Percentiles rank a stretch among this genome's conserved stretches.
These are phyloP conservation scores for Actinopyga echinites DNA, from an alignment of 53 echinoderm and acorn worm genomes.

Conservation along the genomic window DNA sequence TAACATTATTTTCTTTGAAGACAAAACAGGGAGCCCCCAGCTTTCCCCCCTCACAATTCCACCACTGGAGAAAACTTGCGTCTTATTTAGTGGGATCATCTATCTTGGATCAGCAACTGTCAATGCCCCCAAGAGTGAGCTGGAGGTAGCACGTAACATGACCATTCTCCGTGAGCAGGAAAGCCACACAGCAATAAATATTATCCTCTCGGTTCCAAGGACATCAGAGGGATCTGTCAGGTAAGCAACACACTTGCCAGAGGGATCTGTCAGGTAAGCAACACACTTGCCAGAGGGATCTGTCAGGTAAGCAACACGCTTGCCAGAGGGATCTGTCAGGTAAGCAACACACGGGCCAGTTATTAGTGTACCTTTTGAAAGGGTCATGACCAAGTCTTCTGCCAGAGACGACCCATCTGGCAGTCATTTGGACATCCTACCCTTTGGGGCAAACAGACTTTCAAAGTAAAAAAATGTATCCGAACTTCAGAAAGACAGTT, in stretches of 20 bases:
- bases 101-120: slow-evolving; percentile 96
- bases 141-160: slow-evolving; percentile 90
- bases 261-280: no score
- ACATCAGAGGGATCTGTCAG: slow-evolving; percentile 92
- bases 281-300: no score
- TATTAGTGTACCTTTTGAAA: background rate
- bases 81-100: slow-evolving; percentile 92
- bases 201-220: slow-evolving; percentile 89
- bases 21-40: background rate
- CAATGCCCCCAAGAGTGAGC: slow-evolving; percentile 92
- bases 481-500: no score
- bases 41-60: slow-evolving; percentile 41
- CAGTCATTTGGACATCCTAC: background rate
- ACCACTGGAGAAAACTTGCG: slow-evolving; percentile 84
- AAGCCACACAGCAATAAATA: slow-evolving; percentile 79
- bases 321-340: no score
- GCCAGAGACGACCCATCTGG: background rate
- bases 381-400: background rate
- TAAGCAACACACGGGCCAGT: background rate
- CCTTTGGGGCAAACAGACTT: no score
- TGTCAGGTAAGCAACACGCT: no score
- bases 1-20: background rate
- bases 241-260: slow-evolving; percentile 45
- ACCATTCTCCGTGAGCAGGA: slow-evolving; percentile 89
- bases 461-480: no score